phyloP scores from a whole-genome alignment of 2,888 invertebrate genomes.

The Acronicta aceris region DNA sequence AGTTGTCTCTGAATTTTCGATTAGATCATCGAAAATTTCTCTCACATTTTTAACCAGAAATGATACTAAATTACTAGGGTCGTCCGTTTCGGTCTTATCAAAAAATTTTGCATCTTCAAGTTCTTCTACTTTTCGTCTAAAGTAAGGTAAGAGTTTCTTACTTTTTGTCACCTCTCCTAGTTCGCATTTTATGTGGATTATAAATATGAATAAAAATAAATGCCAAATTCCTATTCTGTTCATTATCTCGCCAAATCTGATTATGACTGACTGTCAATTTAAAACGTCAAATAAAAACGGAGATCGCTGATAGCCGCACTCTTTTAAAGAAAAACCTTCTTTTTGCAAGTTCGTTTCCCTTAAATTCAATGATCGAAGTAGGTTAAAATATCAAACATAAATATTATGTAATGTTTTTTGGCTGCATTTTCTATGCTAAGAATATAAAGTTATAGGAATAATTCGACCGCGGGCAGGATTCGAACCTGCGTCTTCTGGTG shows the following conservation, averaged over 20 bases:
- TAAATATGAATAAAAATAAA: slow-evolving; percentile 36
- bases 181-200: slow-evolving; percentile 32
- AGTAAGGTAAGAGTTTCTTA: slow-evolving; percentile 67
- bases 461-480: too few species aligned
- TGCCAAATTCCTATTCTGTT: slow-evolving; percentile 45
- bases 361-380: too few species aligned
- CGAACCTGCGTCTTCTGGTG: too few species aligned
- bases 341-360: too few species aligned
- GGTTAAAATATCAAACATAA: too few species aligned
- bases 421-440: too few species aligned
- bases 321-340: neutral
- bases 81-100: slow-evolving; percentile 49
- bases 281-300: slow-evolving; percentile 10
- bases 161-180: slow-evolving; percentile 50
- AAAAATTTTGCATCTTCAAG: slow-evolving; percentile 54
- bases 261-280: slow-evolving; percentile 15
- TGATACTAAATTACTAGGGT: slow-evolving; percentile 67
- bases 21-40: slow-evolving; percentile 68
- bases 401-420: too few species aligned
- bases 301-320: slow-evolving; percentile 7
- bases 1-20: slow-evolving; percentile 46
- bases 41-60: slow-evolving; percentile 74
- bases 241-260: slow-evolving; percentile 33
- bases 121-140: slow-evolving; percentile 72
- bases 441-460: too few species aligned